Percentiles rank a stretch among this genome's conserved stretches.
These are phyloP conservation scores for Macheiramphus alcinus DNA, from an alignment of 2,113 vertebrate genomes.

Conservation along the genomic window DNA sequence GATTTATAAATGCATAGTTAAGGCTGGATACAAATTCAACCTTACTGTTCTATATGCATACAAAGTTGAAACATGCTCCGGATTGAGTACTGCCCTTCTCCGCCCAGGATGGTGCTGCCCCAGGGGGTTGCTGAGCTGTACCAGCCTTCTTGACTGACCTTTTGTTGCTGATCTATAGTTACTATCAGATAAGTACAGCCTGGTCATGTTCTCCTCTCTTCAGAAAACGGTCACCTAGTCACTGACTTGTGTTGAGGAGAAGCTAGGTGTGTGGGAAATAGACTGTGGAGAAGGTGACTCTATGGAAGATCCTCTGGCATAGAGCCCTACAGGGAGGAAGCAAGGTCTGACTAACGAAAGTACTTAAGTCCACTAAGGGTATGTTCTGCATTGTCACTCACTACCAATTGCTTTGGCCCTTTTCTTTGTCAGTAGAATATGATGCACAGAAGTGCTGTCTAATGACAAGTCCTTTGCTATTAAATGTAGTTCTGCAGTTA, in stretches of 20 bases:
- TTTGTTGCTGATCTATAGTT: not conserved
- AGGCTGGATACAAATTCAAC: not conserved
- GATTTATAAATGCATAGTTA: not conserved
- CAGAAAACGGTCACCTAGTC: not conserved
- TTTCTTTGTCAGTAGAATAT: not conserved
- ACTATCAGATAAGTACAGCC: not conserved
- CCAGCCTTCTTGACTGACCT: not conserved
- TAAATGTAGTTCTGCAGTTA: not conserved
- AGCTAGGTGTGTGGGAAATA: not conserved
- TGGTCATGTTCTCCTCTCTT: not conserved
- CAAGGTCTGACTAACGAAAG: not conserved
- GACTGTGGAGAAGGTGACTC: not conserved
- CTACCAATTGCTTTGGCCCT: not conserved
- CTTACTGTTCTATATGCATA: not conserved
- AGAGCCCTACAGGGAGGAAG: not conserved
- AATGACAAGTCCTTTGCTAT: not conserved
- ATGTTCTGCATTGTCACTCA: not conserved
- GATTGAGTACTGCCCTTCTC: not conserved
- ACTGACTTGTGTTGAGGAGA: not conserved
- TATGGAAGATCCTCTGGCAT: not conserved
- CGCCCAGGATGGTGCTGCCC: not conserved
- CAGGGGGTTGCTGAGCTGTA: rapidly evolving
- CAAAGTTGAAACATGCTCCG: not conserved
- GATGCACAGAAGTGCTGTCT: not conserved
- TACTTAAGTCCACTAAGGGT: not conserved